Evolutionary conservation across 2,113 vertebrate genomes (phyloP), one percentile per base, ranked within the genome.

Genomic region (Agelaius phoeniceus): DNA sequence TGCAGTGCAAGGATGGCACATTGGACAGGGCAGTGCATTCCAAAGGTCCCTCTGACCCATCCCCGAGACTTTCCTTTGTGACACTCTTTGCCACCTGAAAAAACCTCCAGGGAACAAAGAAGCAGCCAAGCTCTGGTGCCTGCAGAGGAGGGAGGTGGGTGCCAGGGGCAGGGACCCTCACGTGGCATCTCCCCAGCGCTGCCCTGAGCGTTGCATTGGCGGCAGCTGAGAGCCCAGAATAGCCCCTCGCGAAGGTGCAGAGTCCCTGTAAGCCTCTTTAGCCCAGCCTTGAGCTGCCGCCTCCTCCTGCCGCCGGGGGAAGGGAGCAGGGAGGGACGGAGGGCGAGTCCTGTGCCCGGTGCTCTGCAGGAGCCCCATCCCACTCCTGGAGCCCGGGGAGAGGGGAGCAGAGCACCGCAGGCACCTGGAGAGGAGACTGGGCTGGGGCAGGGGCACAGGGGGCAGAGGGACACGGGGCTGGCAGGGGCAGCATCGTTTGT

Each of bases 261-360:
- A 82, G 84, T 19, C 88, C 7, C 68, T 21, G 15, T 91, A 91
- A 96, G 90, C 90, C 78, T 95, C 95, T 89, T 89, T 76, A 81
- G 80, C 4, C 54, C 81, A 74, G 93, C 91, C 71, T 15, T 13
- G 57, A 92, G 90, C 86, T 76, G 71, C n/a, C 54, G 35, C 87
- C 71, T 87, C 91, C 83, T 83, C 41, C 71, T 78, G 87, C 39
- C 71, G 82, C 66, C 2, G 57, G 73, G 62, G 58, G 61, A 59
- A 79, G 44, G 81, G 82, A 69, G 65, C 58, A 2, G 44, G 23
- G 51, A 1, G 21, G 28, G 14, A 9, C 3, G 28, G n/a, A 33
- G 54, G 35, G 31, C 0, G 20, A 65, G 27, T 17, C 31, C 62
- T 49, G 2, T 3, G 21, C 71, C 21, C 78, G 13, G 0, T 0